Percentiles rank a stretch among this genome's conserved stretches.
These are phyloP conservation scores for Zapus hudsonius DNA, from an alignment of 2,113 vertebrate species.

Conservation along the genomic window DNA sequence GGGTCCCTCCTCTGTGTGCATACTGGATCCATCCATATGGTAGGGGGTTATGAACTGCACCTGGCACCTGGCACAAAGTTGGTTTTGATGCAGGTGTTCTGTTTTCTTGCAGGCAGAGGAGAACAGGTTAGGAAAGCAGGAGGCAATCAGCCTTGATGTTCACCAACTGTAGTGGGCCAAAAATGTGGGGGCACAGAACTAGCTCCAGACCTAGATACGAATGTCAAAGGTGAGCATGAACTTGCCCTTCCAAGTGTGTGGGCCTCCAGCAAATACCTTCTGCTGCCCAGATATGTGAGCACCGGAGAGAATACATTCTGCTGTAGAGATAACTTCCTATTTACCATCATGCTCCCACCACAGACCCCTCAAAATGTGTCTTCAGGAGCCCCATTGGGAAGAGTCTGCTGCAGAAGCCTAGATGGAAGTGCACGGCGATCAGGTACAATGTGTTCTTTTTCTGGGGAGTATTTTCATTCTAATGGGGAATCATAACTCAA, in stretches of 20 bases:
- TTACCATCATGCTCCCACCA: neutral
- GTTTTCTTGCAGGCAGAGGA: neutral
- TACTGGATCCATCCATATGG: too few relatives aligned
- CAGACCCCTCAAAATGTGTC: neutral
- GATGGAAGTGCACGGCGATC: neutral
- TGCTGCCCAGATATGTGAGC: neutral
- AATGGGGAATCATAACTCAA: neutral
- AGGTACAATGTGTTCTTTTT: neutral
- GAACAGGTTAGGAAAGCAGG: neutral
- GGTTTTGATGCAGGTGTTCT: neutral
- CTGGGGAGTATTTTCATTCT: neutral
- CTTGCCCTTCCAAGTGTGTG: neutral
- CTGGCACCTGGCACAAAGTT: too few relatives aligned
- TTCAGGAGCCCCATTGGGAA: neutral
- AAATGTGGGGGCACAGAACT: neutral
- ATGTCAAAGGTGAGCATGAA: neutral
- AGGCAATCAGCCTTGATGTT: neutral
- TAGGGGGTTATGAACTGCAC: too few relatives aligned
- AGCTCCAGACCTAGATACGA: too few relatives aligned
- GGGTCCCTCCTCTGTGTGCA: too few relatives aligned
- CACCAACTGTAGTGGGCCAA: neutral
- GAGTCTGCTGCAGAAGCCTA: slow-evolving; percentile 10
- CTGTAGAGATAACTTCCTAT: neutral
- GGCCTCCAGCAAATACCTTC: neutral
- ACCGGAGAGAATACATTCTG: neutral